Evolutionary conservation across 2,797 vertebrate species (phyloP).

Genomic region (Gambusia yucatana): DNA sequence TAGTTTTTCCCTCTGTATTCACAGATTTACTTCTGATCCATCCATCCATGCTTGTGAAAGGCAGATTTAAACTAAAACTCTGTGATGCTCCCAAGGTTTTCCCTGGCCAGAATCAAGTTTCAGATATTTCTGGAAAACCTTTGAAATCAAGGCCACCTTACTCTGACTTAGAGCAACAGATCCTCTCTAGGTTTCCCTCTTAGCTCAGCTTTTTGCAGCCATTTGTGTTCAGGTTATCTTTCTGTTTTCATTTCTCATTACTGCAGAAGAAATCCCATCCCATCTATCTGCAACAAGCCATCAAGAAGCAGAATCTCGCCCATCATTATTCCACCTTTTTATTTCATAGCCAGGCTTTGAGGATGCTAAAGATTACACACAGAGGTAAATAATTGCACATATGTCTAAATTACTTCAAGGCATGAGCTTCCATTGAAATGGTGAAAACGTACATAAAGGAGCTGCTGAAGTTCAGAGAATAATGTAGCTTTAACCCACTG

Average conservation of each 20-base stretch:
- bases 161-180: not conserved
- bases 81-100: not conserved
- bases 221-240: not conserved
- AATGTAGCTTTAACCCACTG: not conserved
- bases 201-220: not conserved
- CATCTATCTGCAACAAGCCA: not conserved
- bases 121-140: not conserved
- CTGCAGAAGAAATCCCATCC: not conserved
- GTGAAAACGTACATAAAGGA: not conserved
- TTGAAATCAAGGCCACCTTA: not conserved
- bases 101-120: not conserved
- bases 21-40: not conserved
- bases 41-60: not conserved
- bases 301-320: not conserved
- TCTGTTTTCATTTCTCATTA: not conserved
- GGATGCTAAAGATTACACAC: not conserved
- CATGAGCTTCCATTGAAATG: not conserved
- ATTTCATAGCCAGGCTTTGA: not conserved
- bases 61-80: not conserved
- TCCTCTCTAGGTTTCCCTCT: not conserved
- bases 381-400: not conserved
- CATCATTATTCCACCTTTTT: not conserved
- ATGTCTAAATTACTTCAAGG: not conserved
- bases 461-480: not conserved
- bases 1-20: not conserved